Conservation (phyloP, 2,113 vertebrate genomes). For the Budorcas taxicolor region DNA sequence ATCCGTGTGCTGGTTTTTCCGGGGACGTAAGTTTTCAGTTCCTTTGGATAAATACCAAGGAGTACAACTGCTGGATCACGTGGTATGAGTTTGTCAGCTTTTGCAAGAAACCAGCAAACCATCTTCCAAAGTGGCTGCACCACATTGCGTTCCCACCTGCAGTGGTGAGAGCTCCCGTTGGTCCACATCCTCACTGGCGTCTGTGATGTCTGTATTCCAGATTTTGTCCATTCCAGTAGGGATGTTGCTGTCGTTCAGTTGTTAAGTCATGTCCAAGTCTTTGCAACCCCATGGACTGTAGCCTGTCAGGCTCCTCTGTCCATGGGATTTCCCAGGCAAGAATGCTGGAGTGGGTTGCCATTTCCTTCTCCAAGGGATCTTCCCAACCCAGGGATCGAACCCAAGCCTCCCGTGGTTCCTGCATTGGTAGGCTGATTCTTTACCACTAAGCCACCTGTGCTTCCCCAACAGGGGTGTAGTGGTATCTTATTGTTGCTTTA, state of each 20-base stretch:
- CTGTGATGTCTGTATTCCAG: not conserved
- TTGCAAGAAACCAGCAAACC: not conserved
- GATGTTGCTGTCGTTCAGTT: not conserved
- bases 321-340: not conserved
- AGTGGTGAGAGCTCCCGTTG: not conserved
- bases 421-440: too few species aligned
- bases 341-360: not conserved
- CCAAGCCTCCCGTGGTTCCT: too few species aligned
- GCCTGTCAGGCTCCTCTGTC: not conserved
- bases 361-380: not conserved
- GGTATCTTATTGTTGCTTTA: too few species aligned
- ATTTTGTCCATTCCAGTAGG: not conserved
- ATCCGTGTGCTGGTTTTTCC: not conserved
- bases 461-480: too few species aligned
- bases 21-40: not conserved
- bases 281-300: not conserved
- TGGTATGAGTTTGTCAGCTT: not conserved
- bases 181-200: not conserved
- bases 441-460: too few species aligned
- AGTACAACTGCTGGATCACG: fast-evolving
- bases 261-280: not conserved
- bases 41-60: not conserved
- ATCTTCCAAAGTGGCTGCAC: not conserved
- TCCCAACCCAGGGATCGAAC: too few species aligned
- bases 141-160: not conserved